Base-by-base conservation (phyloP, 2,888 invertebrate genomes). In the Panzeria rudis region DNA sequence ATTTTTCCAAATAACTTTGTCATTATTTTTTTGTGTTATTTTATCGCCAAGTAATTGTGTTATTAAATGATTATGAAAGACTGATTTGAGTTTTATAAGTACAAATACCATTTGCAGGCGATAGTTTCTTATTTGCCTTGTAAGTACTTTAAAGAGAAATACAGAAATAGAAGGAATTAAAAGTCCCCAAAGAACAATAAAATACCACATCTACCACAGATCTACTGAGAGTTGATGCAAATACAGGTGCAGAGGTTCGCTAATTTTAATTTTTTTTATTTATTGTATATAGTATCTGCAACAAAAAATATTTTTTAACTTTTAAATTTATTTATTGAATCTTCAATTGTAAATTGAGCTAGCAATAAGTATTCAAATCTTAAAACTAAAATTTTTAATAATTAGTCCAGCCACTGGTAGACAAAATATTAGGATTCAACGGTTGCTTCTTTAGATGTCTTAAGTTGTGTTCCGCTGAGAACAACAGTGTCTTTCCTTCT, bases 201-300 rank as follows among this genome's bases (percentile, higher is more conserved):
- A 84, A 80, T 75, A 85, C 82, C 85, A 20, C 85, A 79, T 56
- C 11, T n/a, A 77, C 80, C 73, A 20, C 75, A 71, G 32, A 61
- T 38, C 41, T 61, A 32, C 20, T 44, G 25, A 50, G 32, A 23
- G 29, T 52, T 62, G 44, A 72, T 72, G 64, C 47, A 66, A 71
- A 52, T 32, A 54, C 32, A 25, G 35, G 6, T 32, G 23, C 66
- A 76, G 76, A 23, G 54, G 32, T 76, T 76, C 76, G 13, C 35
- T 47, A 73, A 35, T 3, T 20, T 7, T 20, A 3, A 2, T 2
- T 15, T 20, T 20, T 15, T 20, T 29, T n/a, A n/a, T 25, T 23
- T 20, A 29, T 29, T 29, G 29, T 5, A 29, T 29, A 29, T n/a
- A n/a, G n/a, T n/a, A n/a, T n/a, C n/a, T n/a, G n/a, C n/a, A n/a